Percentiles rank a stretch among this genome's conserved stretches.
phyloP scores from a whole-genome alignment of 2,797 vertebrate species.

The Muscicapa striata region DNA sequence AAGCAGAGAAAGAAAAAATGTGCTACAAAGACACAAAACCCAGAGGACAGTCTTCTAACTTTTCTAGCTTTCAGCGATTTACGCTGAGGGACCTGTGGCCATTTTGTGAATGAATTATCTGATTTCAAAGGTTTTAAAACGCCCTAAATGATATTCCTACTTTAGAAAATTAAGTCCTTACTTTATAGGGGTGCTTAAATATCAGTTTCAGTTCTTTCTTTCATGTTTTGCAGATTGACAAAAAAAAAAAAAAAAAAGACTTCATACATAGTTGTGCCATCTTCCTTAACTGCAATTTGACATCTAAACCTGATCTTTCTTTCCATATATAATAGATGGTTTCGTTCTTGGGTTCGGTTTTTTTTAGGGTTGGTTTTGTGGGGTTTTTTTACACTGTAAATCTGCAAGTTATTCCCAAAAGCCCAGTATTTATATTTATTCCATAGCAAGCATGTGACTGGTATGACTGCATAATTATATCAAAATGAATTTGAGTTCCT shows the following conservation, averaged over 20 bases:
- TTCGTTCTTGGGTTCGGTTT: background rate
- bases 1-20: background rate
- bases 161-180: background rate
- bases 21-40: background rate
- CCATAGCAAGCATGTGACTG: conserved; percentile 4
- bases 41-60: background rate
- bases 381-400: background rate
- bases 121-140: background rate
- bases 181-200: background rate
- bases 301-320: background rate
- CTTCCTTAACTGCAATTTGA: background rate
- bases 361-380: background rate
- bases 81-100: background rate
- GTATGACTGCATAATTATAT: conserved; percentile 8
- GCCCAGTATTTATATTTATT: conserved; percentile 47
- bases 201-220: background rate
- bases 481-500: conserved; percentile 10
- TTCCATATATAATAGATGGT: background rate
- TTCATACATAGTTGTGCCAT: background rate
- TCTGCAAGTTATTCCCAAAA: conserved; percentile 1
- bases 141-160: background rate
- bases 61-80: background rate
- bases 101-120: background rate
- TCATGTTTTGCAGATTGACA: background rate
- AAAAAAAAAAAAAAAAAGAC: background rate